Percentiles rank a stretch among this genome's conserved stretches.
phyloP scores from a whole-genome alignment of 2,797 vertebrate species.

The Sebastolobus alascanus region DNA sequence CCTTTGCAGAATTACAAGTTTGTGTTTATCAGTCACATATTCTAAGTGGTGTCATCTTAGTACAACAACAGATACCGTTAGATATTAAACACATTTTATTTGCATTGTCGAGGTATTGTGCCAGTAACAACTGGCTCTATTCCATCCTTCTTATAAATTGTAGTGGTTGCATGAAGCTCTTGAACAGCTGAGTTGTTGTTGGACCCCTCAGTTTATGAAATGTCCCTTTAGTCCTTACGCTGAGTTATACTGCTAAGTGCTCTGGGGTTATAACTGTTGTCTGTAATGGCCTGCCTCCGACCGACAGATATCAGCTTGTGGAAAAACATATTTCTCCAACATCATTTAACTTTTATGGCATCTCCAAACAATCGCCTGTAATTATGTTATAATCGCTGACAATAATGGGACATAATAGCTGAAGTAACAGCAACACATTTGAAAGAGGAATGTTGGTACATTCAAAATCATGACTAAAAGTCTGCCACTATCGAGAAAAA shows the following conservation, averaged over 20 bases:
- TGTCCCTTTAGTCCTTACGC: slow-evolving; percentile 50
- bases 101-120: slow-evolving; percentile 15
- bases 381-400: slow-evolving; percentile 52
- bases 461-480: slow-evolving; percentile 22
- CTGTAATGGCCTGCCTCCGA: slow-evolving; percentile 50
- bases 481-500: slow-evolving; percentile 16
- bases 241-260: slow-evolving; percentile 48
- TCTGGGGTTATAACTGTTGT: slow-evolving; percentile 47
- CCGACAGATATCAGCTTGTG: slow-evolving; percentile 36
- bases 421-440: slow-evolving; percentile 23
- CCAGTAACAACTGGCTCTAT: slow-evolving; percentile 38
- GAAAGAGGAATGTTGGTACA: slow-evolving; percentile 31
- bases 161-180: slow-evolving; percentile 25
- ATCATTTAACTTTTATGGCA: slow-evolving; percentile 47
- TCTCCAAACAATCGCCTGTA: slow-evolving; percentile 41
- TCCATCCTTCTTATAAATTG: slow-evolving; percentile 15
- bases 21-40: neutral
- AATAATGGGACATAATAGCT: slow-evolving; percentile 32
- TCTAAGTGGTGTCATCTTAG: neutral
- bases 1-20: neutral
- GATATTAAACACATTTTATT: slow-evolving; percentile 12
- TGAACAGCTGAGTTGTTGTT: slow-evolving; percentile 59
- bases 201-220: slow-evolving; percentile 48
- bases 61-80: neutral
- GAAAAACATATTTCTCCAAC: slow-evolving; percentile 44